Conservation (phyloP, 2,113 vertebrate genomes). For the Turnix velox region DNA sequence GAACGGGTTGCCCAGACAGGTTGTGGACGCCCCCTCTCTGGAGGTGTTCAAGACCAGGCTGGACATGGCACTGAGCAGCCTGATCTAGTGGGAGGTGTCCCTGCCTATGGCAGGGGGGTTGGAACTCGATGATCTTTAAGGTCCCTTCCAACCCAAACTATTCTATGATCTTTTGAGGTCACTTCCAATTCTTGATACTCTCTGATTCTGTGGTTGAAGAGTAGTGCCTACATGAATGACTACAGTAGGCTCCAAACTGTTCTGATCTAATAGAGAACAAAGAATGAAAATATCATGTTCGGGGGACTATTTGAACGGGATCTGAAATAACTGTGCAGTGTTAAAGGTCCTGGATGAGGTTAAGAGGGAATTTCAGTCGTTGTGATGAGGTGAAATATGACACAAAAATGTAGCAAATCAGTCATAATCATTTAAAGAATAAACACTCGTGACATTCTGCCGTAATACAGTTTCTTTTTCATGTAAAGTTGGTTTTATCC, state of each 20-base stretch:
- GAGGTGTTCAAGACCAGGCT: too few relatives aligned
- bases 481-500: not conserved
- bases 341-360: not conserved
- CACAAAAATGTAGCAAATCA: not conserved
- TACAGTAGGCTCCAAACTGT: not conserved
- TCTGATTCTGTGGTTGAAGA: not conserved
- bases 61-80: too few relatives aligned
- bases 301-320: not conserved
- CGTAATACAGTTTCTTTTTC: not conserved
- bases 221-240: not conserved
- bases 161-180: too few relatives aligned
- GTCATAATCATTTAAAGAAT: not conserved
- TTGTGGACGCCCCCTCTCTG: too few relatives aligned
- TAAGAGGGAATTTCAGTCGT: not conserved
- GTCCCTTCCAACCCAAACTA: too few relatives aligned
- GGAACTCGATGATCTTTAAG: too few relatives aligned
- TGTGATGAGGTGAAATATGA: not conserved
- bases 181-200: too few relatives aligned
- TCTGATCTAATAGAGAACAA: not conserved
- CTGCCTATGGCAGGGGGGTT: too few relatives aligned
- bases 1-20: too few relatives aligned
- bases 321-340: not conserved
- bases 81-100: too few relatives aligned
- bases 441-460: not conserved
- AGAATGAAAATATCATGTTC: not conserved